Percentiles rank a stretch among this genome's conserved stretches.
These are phyloP conservation scores for Arremon aurantiirostris DNA, from an alignment of 2,797 vertebrate genomes.

Conservation along the genomic window DNA sequence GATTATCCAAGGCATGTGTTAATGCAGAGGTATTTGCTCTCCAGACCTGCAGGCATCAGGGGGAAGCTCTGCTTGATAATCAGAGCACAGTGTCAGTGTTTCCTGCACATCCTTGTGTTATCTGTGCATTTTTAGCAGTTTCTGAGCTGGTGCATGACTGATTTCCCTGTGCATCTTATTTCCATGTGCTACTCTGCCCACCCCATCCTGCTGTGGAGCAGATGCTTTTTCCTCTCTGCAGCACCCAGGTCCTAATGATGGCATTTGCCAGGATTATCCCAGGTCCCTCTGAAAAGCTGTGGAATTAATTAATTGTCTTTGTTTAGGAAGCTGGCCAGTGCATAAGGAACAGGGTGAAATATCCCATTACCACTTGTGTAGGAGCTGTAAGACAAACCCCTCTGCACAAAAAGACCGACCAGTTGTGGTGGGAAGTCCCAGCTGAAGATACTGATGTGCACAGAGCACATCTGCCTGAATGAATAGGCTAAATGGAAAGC, in stretches of 20 bases:
- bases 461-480: background rate
- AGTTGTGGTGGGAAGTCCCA: background rate
- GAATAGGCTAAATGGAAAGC: background rate
- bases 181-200: constrained; percentile 38
- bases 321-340: background rate
- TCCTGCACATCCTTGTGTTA: constrained; percentile 34
- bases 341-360: background rate
- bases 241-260: background rate
- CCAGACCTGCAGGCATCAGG: background rate
- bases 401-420: background rate
- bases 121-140: constrained; percentile 51
- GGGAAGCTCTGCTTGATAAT: constrained; percentile 35
- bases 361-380: background rate
- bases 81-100: constrained; percentile 19
- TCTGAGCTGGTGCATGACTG: constrained; percentile 31
- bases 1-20: background rate
- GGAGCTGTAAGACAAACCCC: background rate
- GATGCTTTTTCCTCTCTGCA: background rate
- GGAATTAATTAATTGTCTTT: background rate
- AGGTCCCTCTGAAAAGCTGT: background rate
- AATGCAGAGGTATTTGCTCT: background rate
- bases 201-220: background rate
- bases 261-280: background rate
- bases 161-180: constrained; percentile 44
- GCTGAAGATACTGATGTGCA: background rate